phyloP scores from a whole-genome alignment of 2,113 vertebrate species.

The Maccullochella peelii region DNA sequence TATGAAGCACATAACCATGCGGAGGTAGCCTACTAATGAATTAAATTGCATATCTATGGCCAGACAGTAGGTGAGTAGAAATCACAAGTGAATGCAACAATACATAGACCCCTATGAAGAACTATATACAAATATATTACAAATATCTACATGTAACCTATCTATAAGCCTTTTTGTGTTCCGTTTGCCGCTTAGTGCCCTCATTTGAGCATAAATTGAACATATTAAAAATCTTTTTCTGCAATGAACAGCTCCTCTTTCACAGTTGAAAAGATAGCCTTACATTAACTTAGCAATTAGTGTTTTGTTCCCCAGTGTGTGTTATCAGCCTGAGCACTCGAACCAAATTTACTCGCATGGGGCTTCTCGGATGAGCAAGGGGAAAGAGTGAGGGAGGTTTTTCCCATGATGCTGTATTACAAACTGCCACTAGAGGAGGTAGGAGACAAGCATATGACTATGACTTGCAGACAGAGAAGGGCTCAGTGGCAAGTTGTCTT shows the following conservation, averaged over 20 bases:
- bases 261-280: neutral
- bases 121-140: neutral
- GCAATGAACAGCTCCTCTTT: neutral
- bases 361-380: neutral
- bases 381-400: neutral
- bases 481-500: constrained; percentile 34
- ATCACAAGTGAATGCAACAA: neutral
- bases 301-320: neutral
- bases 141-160: neutral
- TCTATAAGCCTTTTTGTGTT: neutral
- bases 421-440: constrained; percentile 69
- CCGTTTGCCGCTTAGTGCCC: neutral
- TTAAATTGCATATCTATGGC: neutral
- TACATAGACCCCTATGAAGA: neutral
- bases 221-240: neutral
- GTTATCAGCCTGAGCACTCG: neutral
- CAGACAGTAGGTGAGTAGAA: neutral
- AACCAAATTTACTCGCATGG: neutral
- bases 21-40: neutral
- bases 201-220: neutral
- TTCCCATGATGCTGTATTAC: constrained; percentile 35
- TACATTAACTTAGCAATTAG: neutral
- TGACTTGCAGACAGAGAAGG: neutral
- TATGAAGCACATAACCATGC: too few relatives aligned
- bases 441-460: constrained; percentile 41